phyloP scores from a whole-genome alignment of 2,113 vertebrate species.

The Labeo catla region DNA sequence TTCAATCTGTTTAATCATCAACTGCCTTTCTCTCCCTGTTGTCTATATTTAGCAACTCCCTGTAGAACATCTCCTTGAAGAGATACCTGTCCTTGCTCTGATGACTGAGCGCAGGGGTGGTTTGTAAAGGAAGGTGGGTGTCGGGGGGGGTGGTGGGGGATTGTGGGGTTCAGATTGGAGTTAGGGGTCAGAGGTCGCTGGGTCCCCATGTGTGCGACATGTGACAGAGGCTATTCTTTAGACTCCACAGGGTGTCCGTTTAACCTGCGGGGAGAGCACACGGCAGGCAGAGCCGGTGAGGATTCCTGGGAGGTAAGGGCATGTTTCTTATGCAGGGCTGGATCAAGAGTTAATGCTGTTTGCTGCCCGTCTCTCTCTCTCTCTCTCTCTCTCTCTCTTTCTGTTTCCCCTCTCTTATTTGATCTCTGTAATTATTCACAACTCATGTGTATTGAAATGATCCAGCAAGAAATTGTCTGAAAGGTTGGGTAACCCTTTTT shows the following conservation, averaged over 20 bases:
- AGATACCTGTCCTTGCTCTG: conserved; percentile 39
- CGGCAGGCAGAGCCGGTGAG: conserved; percentile 83
- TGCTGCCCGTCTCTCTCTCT: conserved; percentile 32
- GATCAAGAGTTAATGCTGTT: conserved; percentile 57
- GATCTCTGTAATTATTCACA: conserved; percentile 24
- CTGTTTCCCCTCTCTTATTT: conserved; percentile 35
- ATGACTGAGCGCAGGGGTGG: conserved; percentile 23
- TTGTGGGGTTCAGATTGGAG: conserved; percentile 11
- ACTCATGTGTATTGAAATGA: conserved; percentile 50
- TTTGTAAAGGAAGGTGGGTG: conserved; percentile 38
- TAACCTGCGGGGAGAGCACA: conserved; percentile 85
- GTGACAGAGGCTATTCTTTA: conserved; percentile 97
- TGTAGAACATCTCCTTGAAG: conserved; percentile 7
- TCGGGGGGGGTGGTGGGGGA: not conserved
- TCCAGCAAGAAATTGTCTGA: conserved; percentile 39
- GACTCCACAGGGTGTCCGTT: conserved; percentile 91
- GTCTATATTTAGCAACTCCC: conserved; percentile 9
- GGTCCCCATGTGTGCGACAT: conserved; percentile 85
- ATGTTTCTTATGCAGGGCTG: conserved; percentile 80
- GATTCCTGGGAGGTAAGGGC: conserved; percentile 87
- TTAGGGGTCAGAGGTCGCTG: conserved; percentile 57
- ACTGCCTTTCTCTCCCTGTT: conserved; percentile 18
- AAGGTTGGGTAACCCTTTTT: conserved; percentile 29
- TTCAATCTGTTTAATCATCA: conserved; percentile 13
- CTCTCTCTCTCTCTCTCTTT: conserved; percentile 27